Percentiles rank a stretch among this genome's conserved stretches.
Conservation (phyloP, 1,140 invertebrate species). For the Dinoponera quadriceps region DNA sequence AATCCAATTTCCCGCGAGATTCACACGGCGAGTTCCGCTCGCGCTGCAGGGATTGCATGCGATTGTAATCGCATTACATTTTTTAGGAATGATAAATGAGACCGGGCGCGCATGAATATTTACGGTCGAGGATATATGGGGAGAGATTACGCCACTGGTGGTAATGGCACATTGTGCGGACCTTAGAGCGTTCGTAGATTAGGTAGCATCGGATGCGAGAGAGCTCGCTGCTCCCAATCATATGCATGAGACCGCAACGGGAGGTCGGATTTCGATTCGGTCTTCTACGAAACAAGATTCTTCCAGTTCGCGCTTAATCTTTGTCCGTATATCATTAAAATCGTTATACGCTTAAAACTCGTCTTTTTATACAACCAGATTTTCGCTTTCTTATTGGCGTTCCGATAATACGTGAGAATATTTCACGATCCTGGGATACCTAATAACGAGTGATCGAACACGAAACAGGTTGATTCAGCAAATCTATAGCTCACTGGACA, state of each 20-base stretch:
- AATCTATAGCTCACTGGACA: too few species aligned
- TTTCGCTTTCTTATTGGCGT: too few species aligned
- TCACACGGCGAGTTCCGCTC: slow-evolving; percentile 15
- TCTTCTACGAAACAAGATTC: slow-evolving; percentile 54
- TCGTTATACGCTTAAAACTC: neutral
- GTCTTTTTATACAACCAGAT: too few species aligned
- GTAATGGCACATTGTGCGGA: slow-evolving; percentile 47
- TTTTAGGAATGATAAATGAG: slow-evolving; percentile 44
- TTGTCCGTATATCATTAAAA: neutral
- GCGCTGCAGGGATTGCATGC: neutral
- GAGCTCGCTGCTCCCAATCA: slow-evolving; percentile 6
- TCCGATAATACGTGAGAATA: too few species aligned
- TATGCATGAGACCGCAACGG: slow-evolving; percentile 58
- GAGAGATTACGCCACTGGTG: slow-evolving; percentile 52
- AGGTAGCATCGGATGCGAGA: slow-evolving; percentile 47
- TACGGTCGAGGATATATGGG: slow-evolving; percentile 38
- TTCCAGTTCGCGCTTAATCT: slow-evolving; percentile 25
- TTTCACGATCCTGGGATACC: too few species aligned
- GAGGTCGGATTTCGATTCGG: slow-evolving; percentile 56
- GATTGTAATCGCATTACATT: slow-evolving; percentile 47
- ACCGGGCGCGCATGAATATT: slow-evolving; percentile 6
- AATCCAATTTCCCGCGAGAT: slow-evolving; percentile 34
- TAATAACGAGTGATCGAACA: too few species aligned
- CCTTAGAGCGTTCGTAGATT: slow-evolving; percentile 54
- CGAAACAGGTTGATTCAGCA: too few species aligned